phyloP scores from a whole-genome alignment of 2,888 invertebrate species.

The Sinotaia quadrata region DNA sequence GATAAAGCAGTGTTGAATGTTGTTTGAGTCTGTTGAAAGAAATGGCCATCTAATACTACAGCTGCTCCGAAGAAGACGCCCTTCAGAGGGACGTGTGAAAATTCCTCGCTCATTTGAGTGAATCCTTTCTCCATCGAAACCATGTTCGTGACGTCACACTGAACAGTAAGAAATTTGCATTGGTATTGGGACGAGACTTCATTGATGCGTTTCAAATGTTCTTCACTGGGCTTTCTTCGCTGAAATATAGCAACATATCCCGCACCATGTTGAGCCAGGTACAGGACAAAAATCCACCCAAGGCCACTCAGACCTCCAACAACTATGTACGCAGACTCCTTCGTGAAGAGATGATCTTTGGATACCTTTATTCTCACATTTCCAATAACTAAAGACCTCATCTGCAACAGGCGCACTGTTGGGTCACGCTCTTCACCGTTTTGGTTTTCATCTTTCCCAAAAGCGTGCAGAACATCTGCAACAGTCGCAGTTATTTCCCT shows the following conservation, averaged over 20 bases:
- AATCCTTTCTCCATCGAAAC: slow-evolving; percentile 32
- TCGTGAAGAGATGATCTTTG: slow-evolving; percentile 28
- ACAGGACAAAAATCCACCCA: slow-evolving; percentile 46
- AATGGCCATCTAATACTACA: slow-evolving; percentile 36
- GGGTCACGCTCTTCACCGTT: not conserved
- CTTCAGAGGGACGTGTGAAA: slow-evolving; percentile 26
- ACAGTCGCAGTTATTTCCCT: not conserved
- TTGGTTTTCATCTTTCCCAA: not conserved
- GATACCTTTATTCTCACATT: not conserved
- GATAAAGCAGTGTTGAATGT: slow-evolving; percentile 35
- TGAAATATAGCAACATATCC: slow-evolving; percentile 41
- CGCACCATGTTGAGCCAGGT: slow-evolving; percentile 42
- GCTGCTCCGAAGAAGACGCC: slow-evolving; percentile 55
- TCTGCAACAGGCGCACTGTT: not conserved
- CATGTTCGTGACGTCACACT: slow-evolving; percentile 41
- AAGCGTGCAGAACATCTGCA: not conserved
- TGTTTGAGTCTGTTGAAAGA: slow-evolving; percentile 35
- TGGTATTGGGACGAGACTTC: slow-evolving; percentile 12
- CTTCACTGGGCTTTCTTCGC: slow-evolving; percentile 31
- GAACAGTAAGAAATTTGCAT: slow-evolving; percentile 31
- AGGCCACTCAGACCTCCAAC: slow-evolving; percentile 53
- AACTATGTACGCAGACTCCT: slow-evolving; percentile 42
- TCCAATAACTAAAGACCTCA: not conserved
- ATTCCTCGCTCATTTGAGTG: slow-evolving; percentile 16
- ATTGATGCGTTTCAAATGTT: slow-evolving; percentile 30